These are phyloP conservation scores for Psilopogon haemacephalus DNA, from an alignment of 2,113 vertebrate genomes.

Conservation along the genomic window DNA sequence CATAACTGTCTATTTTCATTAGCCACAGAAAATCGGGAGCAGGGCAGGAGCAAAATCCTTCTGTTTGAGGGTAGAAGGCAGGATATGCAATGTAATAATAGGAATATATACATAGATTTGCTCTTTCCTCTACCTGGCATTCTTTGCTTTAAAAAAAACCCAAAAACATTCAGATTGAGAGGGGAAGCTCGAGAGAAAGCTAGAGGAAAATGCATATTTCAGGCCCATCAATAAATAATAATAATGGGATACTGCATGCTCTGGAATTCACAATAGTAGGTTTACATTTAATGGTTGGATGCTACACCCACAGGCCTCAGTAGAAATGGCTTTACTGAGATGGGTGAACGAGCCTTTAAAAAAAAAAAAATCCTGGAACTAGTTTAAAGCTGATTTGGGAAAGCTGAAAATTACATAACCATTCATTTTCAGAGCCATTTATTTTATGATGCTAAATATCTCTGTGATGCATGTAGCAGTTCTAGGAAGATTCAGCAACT, in stretches of 20 bases:
- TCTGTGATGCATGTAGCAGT: not conserved
- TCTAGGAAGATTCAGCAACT: not conserved
- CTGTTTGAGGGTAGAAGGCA: not conserved
- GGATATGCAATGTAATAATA: not conserved
- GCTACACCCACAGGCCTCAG: not conserved
- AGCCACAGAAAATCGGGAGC: not conserved
- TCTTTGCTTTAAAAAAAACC: not conserved
- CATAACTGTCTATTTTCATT: slow-evolving; percentile 35
- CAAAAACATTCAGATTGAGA: not conserved
- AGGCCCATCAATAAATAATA: not conserved
- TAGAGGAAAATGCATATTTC: not conserved
- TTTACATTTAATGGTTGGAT: not conserved
- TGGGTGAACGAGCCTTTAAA: not conserved
- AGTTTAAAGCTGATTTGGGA: not conserved
- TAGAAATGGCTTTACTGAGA: not conserved
- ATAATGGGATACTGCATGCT: not conserved
- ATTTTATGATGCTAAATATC: not conserved
- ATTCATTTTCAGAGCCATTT: not conserved
- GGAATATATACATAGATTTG: not conserved
- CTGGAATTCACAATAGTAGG: not conserved
- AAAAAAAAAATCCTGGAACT: not conserved
- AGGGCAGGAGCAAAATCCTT: not conserved
- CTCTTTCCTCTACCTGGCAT: not conserved
- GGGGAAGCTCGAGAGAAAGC: not conserved
- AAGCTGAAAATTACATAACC: not conserved